Base-by-base conservation (phyloP, 2,113 vertebrate species). In the Elephantulus edwardii region DNA sequence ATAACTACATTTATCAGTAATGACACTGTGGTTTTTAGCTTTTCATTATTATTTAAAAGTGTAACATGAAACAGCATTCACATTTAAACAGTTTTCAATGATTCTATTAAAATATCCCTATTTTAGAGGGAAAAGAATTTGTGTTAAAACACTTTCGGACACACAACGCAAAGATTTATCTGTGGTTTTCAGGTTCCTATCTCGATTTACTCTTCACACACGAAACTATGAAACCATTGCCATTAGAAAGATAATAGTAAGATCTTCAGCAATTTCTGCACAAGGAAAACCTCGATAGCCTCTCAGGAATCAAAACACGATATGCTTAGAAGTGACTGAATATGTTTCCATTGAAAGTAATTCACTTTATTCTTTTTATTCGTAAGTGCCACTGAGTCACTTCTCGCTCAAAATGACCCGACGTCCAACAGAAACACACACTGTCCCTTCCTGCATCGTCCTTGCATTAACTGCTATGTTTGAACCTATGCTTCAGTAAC, bases 341-440 rank as follows among this genome's bases (percentile, higher is more conserved):
- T 93, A 92, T 56, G 88, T 70, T 70, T 87, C n/a, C 3, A 93
- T 94, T 42, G 68, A 91, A 95, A 94, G 85, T 91, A 92, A 95
- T 93, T 95, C 85, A 77, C 94, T 93, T 95, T 62, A 58, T 54
- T 54, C 14, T 54, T 54, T 54, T 54, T 11, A 54, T 19, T 11
- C 13, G 14, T 54, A 54, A 19, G 17, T 17, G 52, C 17, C 16
- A 17, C 16, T 4, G 52, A 54, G 52, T 54, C 52, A 54, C 4
- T 11, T 11, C 52, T 17, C 52, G 14, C 48, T 50, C 48, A 50
- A 10, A 14, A 14, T 50, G 48, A 50, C 48, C 48, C 48, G 8
- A 50, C 14, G 14, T 10, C 8, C 48, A 50, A 50, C 48, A 50
- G 48, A 50, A 50, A 8, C 8, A 14, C 8, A 50, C 48, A 50